Conservation (phyloP, 2,113 vertebrate genomes). For the Tringa solitaria region DNA sequence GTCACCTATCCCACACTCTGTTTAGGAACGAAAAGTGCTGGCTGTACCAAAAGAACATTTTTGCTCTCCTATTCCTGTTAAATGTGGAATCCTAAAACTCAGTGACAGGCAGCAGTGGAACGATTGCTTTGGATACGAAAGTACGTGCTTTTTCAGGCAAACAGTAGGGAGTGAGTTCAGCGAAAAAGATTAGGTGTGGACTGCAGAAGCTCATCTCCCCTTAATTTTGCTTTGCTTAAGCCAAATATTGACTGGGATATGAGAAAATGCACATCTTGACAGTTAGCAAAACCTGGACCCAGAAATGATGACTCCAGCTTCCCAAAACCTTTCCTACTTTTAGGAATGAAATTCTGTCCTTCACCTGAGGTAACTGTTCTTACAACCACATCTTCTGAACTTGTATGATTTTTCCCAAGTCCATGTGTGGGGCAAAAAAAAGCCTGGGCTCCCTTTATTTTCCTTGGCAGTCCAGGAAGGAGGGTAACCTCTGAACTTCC, state of each 20-base stretch:
- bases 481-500: background rate
- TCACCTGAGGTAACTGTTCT: background rate
- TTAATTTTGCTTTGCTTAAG: background rate
- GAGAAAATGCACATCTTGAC: background rate
- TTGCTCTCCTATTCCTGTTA: background rate
- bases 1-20: background rate
- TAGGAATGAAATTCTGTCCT: background rate
- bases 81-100: background rate
- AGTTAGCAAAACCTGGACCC: too few relatives aligned
- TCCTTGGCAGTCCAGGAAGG: background rate
- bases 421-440: accelerated
- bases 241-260: background rate
- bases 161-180: background rate
- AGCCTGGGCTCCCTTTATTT: background rate
- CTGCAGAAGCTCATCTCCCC: background rate
- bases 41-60: background rate
- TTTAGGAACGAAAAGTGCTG: background rate
- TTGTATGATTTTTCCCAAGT: background rate
- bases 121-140: background rate
- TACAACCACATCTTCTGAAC: background rate
- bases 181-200: background rate
- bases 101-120: background rate
- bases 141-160: background rate
- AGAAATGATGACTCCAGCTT: too few relatives aligned
- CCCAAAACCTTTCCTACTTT: background rate